Evolutionary conservation across 2,113 vertebrate genomes (phyloP).

Genomic region (Atlantisia rogersi): DNA sequence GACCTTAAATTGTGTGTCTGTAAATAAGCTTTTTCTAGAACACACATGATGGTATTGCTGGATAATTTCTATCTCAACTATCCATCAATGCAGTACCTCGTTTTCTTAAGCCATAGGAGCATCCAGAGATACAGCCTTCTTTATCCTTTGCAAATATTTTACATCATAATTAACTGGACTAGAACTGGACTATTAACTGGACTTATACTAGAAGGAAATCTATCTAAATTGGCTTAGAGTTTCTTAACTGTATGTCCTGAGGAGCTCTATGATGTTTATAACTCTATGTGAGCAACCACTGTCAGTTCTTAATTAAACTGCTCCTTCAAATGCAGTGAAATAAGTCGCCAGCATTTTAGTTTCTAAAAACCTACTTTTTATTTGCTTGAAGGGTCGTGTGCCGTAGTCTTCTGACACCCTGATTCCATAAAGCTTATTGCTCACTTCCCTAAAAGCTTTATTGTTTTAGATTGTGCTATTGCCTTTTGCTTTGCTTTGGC

Average conservation of each 20-base stretch:
- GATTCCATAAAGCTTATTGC: background rate
- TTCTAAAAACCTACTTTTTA: background rate
- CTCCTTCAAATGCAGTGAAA: background rate
- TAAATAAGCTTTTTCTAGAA: background rate
- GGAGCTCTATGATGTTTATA: background rate
- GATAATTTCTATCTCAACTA: background rate
- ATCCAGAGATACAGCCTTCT: background rate
- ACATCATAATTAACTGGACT: background rate
- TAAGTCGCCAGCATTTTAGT: background rate
- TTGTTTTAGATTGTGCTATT: background rate
- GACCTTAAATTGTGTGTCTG: background rate
- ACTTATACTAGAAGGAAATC: background rate
- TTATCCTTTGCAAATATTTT: background rate
- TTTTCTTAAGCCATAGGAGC: background rate
- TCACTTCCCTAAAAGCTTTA: background rate
- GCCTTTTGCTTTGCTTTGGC: background rate
- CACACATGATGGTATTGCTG: background rate
- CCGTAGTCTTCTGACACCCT: background rate
- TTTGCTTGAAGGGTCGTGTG: background rate
- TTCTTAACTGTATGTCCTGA: background rate
- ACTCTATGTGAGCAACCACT: background rate
- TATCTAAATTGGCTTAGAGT: background rate
- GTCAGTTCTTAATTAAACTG: background rate
- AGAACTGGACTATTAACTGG: background rate
- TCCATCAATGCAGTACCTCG: background rate